Base-by-base conservation (phyloP, 2,888 invertebrate species). In the Bombylius major region DNA sequence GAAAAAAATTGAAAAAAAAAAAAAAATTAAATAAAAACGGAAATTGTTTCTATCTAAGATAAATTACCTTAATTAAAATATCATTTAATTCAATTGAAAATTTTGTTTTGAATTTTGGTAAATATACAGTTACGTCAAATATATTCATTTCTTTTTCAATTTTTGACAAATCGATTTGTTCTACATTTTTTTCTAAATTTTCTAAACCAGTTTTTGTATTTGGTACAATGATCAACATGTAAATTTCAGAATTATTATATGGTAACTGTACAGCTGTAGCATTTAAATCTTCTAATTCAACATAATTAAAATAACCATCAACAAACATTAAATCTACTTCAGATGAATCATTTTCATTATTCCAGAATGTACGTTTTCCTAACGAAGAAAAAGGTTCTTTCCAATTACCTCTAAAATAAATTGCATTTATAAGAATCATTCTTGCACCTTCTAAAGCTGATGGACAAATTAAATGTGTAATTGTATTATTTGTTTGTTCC, bases 331-430 rank as follows among this genome's bases (percentile, higher is more conserved):
- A 88, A 32, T 83, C 79, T 9, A 87, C 82, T 54, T 65, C 59
- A 1, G 65, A 55, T 5, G 75, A 75, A 9, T 78, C 78, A 0
- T 68, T 71, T 3, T 75, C 75, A 53, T 77, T 77, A 23, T 83
- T 60, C 66, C 83, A 79, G 77, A 95, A 95, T 5, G 80, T 78
- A 57, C 76, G n/a, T 78, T 0, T 80, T 75, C 91, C 93, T 4
- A 62, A 0, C 63, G n/a, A n/a, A n/a, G n/a, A 65, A 66, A 94
- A 95, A 65, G 81, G 75, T 54, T 79, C 69, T 48, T 76, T 71
- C 92, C 92, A 93, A 42, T 78, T 76, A 31, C 88, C 87, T 75
- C 90, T 90, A 75, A 93, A 92, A 70, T 91, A 88, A 32, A 92
- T 80, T 5, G 91, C 91, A 69, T 90, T 92, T 2, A 89, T 79